Percentiles rank a stretch among this genome's conserved stretches.
Evolutionary conservation across 2,888 invertebrate species (phyloP).

Genomic region (Ashinkailepas kermadecensis): DNA sequence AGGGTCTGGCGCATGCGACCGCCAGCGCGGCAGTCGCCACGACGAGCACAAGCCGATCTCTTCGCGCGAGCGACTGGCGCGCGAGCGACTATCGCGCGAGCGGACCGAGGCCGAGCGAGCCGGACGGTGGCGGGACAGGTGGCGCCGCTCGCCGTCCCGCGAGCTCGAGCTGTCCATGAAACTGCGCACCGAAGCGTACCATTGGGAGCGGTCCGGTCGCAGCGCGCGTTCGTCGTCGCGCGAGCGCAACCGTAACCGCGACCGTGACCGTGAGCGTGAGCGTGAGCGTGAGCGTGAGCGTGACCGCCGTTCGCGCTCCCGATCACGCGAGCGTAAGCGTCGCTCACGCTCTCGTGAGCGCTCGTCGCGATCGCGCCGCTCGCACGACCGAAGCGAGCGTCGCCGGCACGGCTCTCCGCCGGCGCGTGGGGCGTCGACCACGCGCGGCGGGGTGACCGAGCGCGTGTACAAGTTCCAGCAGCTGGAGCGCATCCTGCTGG

Average conservation of each 20-base stretch:
- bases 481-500: slow-evolving; percentile 8
- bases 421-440: neutral
- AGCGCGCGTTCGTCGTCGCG: neutral
- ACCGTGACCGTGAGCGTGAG: neutral
- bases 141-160: neutral
- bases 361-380: neutral
- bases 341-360: neutral
- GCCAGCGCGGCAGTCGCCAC: no score
- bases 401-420: neutral
- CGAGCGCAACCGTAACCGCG: neutral
- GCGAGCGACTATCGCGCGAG: no score
- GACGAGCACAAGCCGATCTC: no score
- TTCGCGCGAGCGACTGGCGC: no score
- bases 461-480: neutral
- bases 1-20: no score
- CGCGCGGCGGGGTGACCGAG: neutral
- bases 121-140: neutral
- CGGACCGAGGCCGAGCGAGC: no score
- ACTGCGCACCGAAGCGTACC: neutral
- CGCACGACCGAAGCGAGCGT: neutral
- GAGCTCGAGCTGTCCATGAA: neutral
- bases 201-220: neutral
- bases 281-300: neutral
- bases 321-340: neutral
- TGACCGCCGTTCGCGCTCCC: neutral